Evolutionary conservation across 2,888 invertebrate species (phyloP).

Genomic region (Phortica okadai): DNA sequence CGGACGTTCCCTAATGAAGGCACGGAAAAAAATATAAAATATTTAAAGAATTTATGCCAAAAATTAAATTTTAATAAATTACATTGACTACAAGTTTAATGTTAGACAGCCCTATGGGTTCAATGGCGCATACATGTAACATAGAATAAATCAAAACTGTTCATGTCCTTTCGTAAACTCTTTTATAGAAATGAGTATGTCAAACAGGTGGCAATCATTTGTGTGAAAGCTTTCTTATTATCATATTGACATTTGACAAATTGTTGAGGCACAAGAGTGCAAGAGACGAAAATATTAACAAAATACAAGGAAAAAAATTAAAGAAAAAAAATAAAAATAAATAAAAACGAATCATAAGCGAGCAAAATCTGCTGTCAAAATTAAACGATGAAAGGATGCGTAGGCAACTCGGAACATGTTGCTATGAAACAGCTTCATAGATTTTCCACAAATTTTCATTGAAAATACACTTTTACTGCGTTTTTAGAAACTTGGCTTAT

Average conservation of each 20-base stretch:
- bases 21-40: too few relatives aligned
- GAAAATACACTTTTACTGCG: background rate
- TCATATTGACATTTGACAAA: conserved; percentile 20
- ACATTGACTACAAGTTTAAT: too few relatives aligned
- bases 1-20: too few relatives aligned
- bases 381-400: background rate
- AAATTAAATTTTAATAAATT: too few relatives aligned
- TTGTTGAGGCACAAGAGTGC: conserved; percentile 8
- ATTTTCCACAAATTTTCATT: background rate
- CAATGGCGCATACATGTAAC: too few relatives aligned
- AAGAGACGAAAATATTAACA: background rate
- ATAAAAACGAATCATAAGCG: background rate
- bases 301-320: background rate
- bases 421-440: background rate
- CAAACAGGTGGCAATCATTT: background rate
- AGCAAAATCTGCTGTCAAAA: background rate
- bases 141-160: background rate
- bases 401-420: conserved; percentile 6
- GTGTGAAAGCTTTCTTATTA: background rate
- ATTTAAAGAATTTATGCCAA: too few relatives aligned
- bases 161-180: background rate
- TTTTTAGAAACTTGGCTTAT: background rate
- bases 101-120: too few relatives aligned
- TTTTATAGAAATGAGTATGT: background rate
- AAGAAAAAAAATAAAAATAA: background rate